Evolutionary conservation across 2,888 invertebrate genomes (phyloP), one percentile per base, ranked within the genome.

Genomic region (Pardosa pseudoannulata): DNA sequence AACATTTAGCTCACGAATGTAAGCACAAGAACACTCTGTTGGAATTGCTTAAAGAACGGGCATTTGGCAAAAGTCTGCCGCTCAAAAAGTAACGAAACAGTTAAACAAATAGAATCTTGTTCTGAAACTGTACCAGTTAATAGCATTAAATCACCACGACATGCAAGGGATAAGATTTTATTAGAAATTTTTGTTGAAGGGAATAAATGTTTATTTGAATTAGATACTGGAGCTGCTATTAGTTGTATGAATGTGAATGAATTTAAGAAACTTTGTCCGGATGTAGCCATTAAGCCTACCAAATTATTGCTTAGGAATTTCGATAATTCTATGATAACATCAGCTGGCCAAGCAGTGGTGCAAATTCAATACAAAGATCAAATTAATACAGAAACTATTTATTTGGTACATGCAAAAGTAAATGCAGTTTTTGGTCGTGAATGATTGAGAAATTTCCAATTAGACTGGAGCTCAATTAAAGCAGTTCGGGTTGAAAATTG

Each of bases 61-160:
- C 75, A 75, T 75, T 75, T 75, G 75, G 75, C 75, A 75, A 75
- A 75, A 75, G 75, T 75, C 75, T 75, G 75, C 75, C 75, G 75
- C 65, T 75, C 75, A 65, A 75, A 75, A 75, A 64, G 75, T 75
- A 75, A 75, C 75, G 75, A 75, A 75, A 75, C 75, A 75, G 75
- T 75, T 75, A 75, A 75, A 75, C 75, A 75, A 75, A 65, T 75
- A 75, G n/a, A n/a, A n/a, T n/a, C n/a, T n/a, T n/a, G n/a, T n/a
- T n/a, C n/a, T n/a, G n/a, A n/a, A 75, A 75, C 75, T 75, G 75
- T 75, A 75, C 75, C 75, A 75, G 65, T 75, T 75, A 75, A 75
- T 75, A 75, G 75, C 75, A 32, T 75, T 75, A 75, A 75, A 75
- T 75, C 75, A 75, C 75, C 75, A 75, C 75, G 75, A 75, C 75